Conservation (phyloP, 2,113 vertebrate genomes). For the Lasiurus borealis region DNA sequence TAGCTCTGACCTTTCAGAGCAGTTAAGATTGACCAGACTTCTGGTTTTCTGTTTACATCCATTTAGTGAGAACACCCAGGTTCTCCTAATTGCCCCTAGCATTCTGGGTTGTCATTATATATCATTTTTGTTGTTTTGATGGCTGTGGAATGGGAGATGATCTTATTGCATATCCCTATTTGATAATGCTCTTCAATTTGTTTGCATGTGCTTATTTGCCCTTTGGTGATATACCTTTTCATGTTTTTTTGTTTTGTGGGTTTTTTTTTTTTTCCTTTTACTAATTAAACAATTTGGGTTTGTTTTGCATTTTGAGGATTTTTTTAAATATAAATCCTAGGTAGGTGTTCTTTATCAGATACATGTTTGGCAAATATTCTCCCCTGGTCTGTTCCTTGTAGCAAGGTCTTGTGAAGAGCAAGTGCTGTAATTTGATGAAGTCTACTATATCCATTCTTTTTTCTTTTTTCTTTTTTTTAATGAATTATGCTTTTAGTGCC, state of each 20-base stretch:
- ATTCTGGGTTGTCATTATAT: neutral
- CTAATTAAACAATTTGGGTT: neutral
- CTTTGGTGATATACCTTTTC: neutral
- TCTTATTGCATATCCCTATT: neutral
- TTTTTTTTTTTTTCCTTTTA: neutral
- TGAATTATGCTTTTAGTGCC: neutral
- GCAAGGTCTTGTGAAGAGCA: neutral
- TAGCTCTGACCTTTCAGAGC: no score
- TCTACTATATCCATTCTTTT: neutral
- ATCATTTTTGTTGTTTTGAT: neutral
- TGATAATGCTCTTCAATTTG: neutral
- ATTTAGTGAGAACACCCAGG: no score
- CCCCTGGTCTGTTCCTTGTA: neutral
- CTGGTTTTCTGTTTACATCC: no score
- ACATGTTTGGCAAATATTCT: neutral
- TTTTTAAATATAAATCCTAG: neutral
- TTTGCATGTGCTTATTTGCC: neutral
- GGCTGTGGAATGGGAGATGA: neutral
- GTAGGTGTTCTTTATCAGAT: neutral
- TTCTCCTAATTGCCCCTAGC: neutral
- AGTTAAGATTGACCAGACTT: no score
- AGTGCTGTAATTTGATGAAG: neutral
- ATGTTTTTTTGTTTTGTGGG: neutral
- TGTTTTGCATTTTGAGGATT: neutral
- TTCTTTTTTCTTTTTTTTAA: no score